A percentile compares a stretch with the other conserved stretches of the same genome.
Evolutionary conservation across 2,888 invertebrate genomes (phyloP).

Genomic region (Onchidella celtica): DNA sequence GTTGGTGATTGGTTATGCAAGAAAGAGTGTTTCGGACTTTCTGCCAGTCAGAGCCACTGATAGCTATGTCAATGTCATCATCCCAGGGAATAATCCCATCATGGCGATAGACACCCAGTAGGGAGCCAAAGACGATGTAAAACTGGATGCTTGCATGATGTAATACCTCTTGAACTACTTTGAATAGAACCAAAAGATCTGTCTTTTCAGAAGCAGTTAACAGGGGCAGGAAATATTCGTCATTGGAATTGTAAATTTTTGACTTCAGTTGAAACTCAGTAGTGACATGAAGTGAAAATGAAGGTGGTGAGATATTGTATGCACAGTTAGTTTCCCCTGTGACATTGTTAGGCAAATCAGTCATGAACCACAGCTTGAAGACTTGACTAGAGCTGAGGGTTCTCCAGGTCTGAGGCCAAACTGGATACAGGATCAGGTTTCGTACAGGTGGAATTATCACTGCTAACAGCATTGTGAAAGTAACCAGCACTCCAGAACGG

Average conservation of each 20-base stretch:
- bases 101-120: conserved; percentile 33
- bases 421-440: background rate
- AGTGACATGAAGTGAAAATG: background rate
- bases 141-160: background rate
- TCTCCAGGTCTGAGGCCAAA: conserved; percentile 22
- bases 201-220: background rate
- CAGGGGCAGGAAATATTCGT: conserved; percentile 1
- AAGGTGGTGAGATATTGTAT: background rate
- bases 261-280: background rate
- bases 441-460: background rate
- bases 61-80: conserved; percentile 32
- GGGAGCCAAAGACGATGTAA: background rate
- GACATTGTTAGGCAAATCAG: background rate
- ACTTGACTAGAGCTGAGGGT: background rate
- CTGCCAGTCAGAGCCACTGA: conserved; percentile 8
- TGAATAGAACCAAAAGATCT: background rate
- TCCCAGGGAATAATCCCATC: conserved; percentile 24
- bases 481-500: no score
- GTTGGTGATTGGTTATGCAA: background rate
- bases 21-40: conserved; percentile 5
- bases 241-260: background rate
- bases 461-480: background rate
- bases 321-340: background rate
- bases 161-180: background rate
- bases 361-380: background rate